phyloP scores from a whole-genome alignment of 2,888 invertebrate genomes.

The Aphidoletes aphidimyza region DNA sequence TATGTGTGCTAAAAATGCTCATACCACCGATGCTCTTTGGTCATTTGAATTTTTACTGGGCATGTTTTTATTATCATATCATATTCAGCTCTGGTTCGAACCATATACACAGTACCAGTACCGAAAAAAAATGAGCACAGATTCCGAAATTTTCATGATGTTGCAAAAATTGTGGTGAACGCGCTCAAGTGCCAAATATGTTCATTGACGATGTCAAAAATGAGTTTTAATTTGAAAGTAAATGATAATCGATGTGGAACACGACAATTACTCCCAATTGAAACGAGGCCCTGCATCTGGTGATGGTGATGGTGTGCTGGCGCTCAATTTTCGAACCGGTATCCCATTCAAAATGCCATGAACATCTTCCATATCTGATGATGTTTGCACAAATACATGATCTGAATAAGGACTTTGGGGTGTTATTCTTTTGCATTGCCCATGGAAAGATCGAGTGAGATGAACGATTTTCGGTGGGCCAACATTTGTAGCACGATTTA shows the following conservation, averaged over 20 bases:
- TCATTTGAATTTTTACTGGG: slow-evolving; percentile 20
- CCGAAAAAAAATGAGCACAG: not conserved
- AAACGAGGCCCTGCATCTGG: not conserved
- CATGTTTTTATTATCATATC: not conserved
- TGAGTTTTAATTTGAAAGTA: not conserved
- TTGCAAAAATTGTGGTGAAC: not conserved
- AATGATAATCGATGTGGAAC: slow-evolving; percentile 9
- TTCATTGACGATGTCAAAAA: not conserved
- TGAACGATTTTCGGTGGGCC: not conserved
- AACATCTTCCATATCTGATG: slow-evolving; percentile 47
- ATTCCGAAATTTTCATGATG: not conserved
- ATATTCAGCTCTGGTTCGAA: not conserved
- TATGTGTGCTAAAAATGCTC: not conserved
- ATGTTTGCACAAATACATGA: slow-evolving; percentile 53
- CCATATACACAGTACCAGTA: not conserved
- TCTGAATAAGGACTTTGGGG: slow-evolving; percentile 50
- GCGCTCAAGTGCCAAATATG: not conserved
- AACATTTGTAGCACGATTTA: not conserved
- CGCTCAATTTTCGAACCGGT: not conserved
- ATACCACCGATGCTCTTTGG: not conserved
- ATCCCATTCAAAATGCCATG: slow-evolving; percentile 32
- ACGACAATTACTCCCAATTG: not conserved
- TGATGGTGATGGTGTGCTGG: not conserved
- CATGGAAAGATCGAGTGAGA: not conserved
- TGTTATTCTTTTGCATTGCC: slow-evolving; percentile 36